A percentile compares a stretch with the other conserved stretches of the same genome.
Evolutionary conservation across 2,888 invertebrate species (phyloP).

Genomic region (Eupithecia pulchellata): DNA sequence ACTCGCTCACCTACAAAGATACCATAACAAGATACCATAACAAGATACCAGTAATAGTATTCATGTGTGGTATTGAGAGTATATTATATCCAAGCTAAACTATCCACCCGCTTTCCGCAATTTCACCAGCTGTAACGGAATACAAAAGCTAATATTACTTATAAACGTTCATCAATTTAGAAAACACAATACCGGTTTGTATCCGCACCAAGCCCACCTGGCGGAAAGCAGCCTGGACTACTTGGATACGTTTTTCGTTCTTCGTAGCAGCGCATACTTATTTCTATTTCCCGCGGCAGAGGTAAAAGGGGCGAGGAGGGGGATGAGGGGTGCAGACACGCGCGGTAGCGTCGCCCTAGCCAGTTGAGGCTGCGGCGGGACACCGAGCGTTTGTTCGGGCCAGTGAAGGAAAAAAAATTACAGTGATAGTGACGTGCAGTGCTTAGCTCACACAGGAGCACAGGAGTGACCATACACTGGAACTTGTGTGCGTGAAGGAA

Average conservation of each 20-base stretch:
- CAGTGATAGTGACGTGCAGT: constrained; percentile 78
- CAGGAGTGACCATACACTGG: constrained; percentile 54
- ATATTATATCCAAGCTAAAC: too few species aligned
- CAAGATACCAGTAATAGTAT: too few species aligned
- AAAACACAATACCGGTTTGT: constrained; percentile 7
- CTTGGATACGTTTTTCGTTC: constrained; percentile 73
- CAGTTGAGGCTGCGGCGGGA: constrained; percentile 79
- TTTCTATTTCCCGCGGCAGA: constrained; percentile 83
- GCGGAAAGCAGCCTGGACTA: constrained; percentile 66
- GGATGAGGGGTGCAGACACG: constrained; percentile 71
- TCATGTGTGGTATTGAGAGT: too few species aligned
- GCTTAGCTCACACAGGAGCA: constrained; percentile 68
- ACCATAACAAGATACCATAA: too few species aligned
- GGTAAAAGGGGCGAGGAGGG: constrained; percentile 69
- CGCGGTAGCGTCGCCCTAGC: constrained; percentile 82
- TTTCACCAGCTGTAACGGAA: not conserved
- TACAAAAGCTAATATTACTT: not conserved
- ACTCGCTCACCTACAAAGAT: too few species aligned
- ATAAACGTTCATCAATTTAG: not conserved
- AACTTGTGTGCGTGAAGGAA: constrained; percentile 57
- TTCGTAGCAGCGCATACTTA: constrained; percentile 78
- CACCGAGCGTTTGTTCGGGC: constrained; percentile 62
- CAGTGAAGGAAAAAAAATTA: constrained; percentile 52
- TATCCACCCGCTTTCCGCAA: not conserved
- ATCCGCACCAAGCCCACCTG: constrained; percentile 28